Percentiles rank a stretch among this genome's conserved stretches.
phyloP scores from a whole-genome alignment of 64 coral and sea anemone species.

The Montipora foliosa region DNA sequence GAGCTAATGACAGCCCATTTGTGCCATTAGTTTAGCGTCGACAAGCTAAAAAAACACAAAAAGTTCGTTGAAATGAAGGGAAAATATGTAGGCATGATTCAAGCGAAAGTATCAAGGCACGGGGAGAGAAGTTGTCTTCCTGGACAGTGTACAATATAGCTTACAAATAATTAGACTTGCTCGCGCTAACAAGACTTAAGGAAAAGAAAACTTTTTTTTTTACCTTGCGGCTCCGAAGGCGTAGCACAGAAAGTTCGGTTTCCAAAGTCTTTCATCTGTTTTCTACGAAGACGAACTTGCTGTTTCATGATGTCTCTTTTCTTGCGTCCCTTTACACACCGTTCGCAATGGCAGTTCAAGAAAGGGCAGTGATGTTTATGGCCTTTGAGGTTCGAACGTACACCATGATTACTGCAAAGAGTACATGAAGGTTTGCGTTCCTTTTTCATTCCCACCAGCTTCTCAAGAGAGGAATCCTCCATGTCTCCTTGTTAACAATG shows the following conservation, averaged over 20 bases:
- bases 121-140: neutral
- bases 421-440: slow-evolving; percentile 77
- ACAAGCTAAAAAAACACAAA: neutral
- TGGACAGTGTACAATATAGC: neutral
- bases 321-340: slow-evolving; percentile 51
- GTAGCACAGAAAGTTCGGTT: neutral
- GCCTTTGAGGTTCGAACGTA: slow-evolving; percentile 60
- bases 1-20: neutral
- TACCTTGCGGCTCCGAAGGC: neutral
- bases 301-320: slow-evolving; percentile 77
- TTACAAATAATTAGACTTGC: neutral
- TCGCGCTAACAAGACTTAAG: neutral
- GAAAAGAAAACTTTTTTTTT: neutral
- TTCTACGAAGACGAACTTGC: slow-evolving; percentile 83
- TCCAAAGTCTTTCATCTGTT: slow-evolving; percentile 84
- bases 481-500: neutral
- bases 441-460: neutral
- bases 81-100: neutral
- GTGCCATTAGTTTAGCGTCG: neutral
- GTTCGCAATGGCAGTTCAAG: slow-evolving; percentile 58
- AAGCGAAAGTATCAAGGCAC: neutral
- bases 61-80: neutral
- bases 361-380: slow-evolving; percentile 73
- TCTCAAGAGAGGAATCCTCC: neutral
- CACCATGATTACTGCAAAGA: slow-evolving; percentile 81